Evolutionary conservation across 2,797 vertebrate genomes (phyloP), one percentile per base, ranked within the genome.

Genomic region (Rhabdophis nuchalis): DNA sequence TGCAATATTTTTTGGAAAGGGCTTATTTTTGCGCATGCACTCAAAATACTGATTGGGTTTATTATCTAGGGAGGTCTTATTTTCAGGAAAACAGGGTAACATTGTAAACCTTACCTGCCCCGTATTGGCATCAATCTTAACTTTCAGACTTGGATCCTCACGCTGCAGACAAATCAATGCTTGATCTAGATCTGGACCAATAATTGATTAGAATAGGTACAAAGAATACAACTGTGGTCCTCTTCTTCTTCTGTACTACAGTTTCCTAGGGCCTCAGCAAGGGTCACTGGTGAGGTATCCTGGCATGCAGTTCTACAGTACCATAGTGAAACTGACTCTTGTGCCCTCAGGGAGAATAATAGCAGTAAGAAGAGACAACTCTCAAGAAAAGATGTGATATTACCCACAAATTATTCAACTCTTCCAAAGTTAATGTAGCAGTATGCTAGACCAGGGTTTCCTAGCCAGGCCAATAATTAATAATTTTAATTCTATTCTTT

Each of bases 131-230:
- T 99, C 99, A 25, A 97, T 93, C 95, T 97, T 98, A 96, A 99
- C 99, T 98, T 99, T 99, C 61, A 99, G 98, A 95, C 99, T 99
- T 93, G 99, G 99, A 97, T 99, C 99, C 98, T 99, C 99, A 96
- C 98, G 98, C 96, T 99, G 99, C 91, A 99, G 98, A 96, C 98
- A 99, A 93, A 93, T 97, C 89, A 99, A 96, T 1, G 99, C 99
- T 25, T 98, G 97, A 95, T 99, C 99, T 91, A 99, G 98, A 96
- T 99, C 99, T 99, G 94, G 9, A 92, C 61, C 89, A 94, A 96
- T 95, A 89, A 92, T 13, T 88, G 94, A 94, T 52, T 58, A 54
- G 1, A 0, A 90, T 85, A 94, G 46, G 1, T 92, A 89, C 89
- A 93, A 32, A 50, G 0, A 90, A 2, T 25, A 27, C 0, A 88